A percentile compares a stretch with the other conserved stretches of the same genome.
Evolutionary conservation across 37 sponge, comb jelly and placozoan genomes (phyloP).

Genomic region (Beroe forskalii): DNA sequence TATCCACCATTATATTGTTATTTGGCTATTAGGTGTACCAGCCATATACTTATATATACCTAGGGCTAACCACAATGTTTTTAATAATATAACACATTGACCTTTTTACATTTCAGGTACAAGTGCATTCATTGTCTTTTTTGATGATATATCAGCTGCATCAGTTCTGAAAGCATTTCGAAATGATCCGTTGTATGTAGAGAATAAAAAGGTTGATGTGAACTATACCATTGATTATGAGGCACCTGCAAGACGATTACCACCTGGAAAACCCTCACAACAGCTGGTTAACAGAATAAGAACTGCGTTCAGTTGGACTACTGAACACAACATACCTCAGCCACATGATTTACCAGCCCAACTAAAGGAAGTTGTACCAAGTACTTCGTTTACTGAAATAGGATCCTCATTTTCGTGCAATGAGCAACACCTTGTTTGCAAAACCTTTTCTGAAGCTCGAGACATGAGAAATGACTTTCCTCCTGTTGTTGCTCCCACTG

Average conservation of each 20-base stretch:
- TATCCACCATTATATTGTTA: no score
- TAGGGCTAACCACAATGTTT: not conserved
- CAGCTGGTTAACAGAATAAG: not conserved
- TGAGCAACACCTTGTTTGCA: not conserved
- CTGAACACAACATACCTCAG: not conserved
- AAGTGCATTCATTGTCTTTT: constrained; percentile 33
- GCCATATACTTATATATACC: no score
- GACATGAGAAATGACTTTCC: not conserved
- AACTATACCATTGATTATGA: not conserved
- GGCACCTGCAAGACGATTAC: not conserved
- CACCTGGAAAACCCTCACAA: not conserved
- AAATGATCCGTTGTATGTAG: not conserved
- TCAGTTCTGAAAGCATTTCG: not conserved
- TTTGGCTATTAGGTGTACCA: no score
- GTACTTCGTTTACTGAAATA: not conserved
- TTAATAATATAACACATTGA: not conserved
- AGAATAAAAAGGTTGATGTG: constrained; percentile 7
- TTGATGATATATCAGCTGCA: not conserved
- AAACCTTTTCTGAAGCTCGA: not conserved
- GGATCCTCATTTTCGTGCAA: not conserved
- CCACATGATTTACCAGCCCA: not conserved
- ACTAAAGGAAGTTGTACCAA: not conserved
- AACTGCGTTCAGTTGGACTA: not conserved
- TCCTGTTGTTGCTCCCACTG: not conserved
- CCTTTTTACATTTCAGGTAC: constrained; percentile 23